phyloP scores from a whole-genome alignment of 2,113 vertebrate species.

The Pelmatolapia mariae region DNA sequence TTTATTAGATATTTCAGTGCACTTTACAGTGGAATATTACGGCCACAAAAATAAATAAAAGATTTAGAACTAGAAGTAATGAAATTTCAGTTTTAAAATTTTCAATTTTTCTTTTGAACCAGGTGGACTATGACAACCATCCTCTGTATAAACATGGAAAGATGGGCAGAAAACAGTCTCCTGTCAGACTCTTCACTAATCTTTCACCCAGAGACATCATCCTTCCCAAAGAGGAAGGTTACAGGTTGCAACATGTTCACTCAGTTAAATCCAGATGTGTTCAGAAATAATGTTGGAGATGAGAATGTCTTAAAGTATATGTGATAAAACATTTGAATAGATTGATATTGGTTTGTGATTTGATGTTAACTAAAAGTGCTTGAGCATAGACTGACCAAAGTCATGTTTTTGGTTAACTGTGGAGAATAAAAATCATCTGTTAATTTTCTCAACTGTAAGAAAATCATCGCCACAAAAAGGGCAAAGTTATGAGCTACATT shows the following conservation, averaged over 20 bases:
- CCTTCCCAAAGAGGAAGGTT: conserved; percentile 88
- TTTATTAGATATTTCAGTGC: background rate
- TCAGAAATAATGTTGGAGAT: background rate
- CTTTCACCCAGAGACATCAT: conserved; percentile 73
- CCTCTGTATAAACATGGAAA: conserved; percentile 91
- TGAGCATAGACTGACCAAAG: background rate
- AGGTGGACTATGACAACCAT: conserved; percentile 98
- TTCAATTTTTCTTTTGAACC: background rate
- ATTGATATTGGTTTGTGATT: background rate
- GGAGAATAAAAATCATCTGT: background rate
- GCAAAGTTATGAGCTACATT: background rate
- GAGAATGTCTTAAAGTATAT: background rate
- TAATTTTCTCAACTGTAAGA: background rate
- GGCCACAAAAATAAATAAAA: background rate
- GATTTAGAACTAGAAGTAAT: background rate
- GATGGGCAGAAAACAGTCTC: conserved; percentile 88
- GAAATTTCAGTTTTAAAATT: background rate
- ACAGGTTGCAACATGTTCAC: conserved; percentile 72
- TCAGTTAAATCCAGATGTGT: background rate
- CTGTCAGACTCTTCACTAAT: conserved; percentile 93
- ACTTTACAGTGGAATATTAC: background rate
- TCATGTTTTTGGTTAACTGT: background rate
- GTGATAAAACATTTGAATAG: background rate
- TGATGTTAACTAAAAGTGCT: background rate
- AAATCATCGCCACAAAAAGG: background rate